Evolutionary conservation across 2,113 vertebrate species (phyloP).

Genomic region (Malurus melanocephalus): DNA sequence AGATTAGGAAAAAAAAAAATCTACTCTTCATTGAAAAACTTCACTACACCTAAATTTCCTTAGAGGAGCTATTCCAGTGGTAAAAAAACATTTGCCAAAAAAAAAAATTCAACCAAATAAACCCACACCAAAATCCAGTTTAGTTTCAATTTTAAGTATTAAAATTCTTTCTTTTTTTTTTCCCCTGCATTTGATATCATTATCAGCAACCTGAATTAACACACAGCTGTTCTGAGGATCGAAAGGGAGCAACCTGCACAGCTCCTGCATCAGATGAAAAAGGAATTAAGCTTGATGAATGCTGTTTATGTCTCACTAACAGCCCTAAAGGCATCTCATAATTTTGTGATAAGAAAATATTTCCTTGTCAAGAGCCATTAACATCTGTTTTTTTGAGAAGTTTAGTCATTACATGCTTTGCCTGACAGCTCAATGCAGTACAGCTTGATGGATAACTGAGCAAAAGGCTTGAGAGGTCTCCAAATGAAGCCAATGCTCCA

Average conservation of each 20-base stretch:
- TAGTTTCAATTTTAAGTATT: not conserved
- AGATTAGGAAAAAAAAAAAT: not conserved
- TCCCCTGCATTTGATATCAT: not conserved
- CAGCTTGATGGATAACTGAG: constrained; percentile 1
- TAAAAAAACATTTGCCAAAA: not conserved
- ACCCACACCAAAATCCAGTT: not conserved
- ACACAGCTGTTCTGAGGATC: not conserved
- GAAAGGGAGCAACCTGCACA: not conserved
- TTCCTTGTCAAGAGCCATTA: constrained; percentile 43
- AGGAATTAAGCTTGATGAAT: constrained; percentile 18
- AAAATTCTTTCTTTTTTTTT: not conserved
- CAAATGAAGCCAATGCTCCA: not conserved
- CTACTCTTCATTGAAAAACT: not conserved
- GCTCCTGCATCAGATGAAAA: not conserved
- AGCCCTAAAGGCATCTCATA: constrained; percentile 24
- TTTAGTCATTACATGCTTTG: constrained; percentile 20
- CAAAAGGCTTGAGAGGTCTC: constrained; percentile 16
- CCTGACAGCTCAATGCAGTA: constrained; percentile 3
- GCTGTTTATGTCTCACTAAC: constrained; percentile 34
- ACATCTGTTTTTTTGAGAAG: not conserved
- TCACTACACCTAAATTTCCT: not conserved
- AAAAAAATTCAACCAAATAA: not conserved
- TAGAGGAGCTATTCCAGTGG: not conserved
- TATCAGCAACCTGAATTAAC: not conserved
- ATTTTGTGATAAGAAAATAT: constrained; percentile 38